A percentile compares a stretch with the other conserved stretches of the same genome.
These are phyloP conservation scores for Cephus cinctus DNA, from an alignment of 1,140 invertebrate genomes.

Conservation along the genomic window DNA sequence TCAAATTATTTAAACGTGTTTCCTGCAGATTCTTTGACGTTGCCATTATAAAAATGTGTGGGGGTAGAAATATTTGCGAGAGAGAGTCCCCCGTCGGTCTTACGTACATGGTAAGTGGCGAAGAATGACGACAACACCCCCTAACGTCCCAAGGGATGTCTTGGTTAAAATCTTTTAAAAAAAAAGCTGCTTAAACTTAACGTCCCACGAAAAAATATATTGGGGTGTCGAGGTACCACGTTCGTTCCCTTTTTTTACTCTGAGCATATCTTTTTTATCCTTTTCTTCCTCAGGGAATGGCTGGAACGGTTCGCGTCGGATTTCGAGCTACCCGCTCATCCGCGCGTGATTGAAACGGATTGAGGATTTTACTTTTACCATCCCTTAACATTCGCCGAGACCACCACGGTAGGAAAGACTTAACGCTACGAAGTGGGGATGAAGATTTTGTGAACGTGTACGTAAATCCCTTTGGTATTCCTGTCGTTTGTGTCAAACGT, in stretches of 20 bases:
- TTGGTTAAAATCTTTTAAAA: constrained; percentile 41
- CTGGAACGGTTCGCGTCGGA: constrained; percentile 32
- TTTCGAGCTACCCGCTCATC: constrained; percentile 41
- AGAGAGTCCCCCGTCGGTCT: no score
- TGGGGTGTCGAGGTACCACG: no score
- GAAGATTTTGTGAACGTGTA: background rate
- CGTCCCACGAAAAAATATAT: constrained; percentile 31
- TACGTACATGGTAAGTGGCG: no score
- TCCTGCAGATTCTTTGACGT: no score
- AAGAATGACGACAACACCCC: no score
- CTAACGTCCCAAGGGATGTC: constrained; percentile 42
- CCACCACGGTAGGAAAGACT: no score
- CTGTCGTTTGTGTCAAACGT: background rate
- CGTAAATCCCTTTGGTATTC: background rate
- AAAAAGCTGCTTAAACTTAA: constrained; percentile 50
- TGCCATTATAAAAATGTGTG: no score
- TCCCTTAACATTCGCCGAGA: no score
- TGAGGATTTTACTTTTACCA: constrained; percentile 42
- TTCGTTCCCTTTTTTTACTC: background rate
- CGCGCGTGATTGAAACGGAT: constrained; percentile 47
- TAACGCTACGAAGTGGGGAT: background rate
- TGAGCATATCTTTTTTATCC: background rate
- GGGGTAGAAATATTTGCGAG: no score
- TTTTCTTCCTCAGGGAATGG: background rate
- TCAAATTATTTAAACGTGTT: no score